Percentiles rank a stretch among this genome's conserved stretches.
Evolutionary conservation across 2,888 invertebrate genomes (phyloP).

Genomic region (Stictocephala bisonia): DNA sequence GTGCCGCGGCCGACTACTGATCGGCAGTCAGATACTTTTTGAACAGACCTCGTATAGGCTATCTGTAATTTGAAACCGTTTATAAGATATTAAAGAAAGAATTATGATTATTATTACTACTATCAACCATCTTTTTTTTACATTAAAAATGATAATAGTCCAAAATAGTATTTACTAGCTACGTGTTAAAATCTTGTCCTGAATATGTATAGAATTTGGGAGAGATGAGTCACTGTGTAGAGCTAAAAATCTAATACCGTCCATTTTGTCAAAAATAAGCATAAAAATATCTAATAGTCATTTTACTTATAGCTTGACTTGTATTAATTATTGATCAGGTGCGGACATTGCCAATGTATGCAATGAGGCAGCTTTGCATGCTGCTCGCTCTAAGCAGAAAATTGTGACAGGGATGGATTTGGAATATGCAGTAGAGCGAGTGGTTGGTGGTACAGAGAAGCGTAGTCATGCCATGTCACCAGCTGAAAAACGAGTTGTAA

Average conservation of each 20-base stretch:
- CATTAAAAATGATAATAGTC: too few relatives aligned
- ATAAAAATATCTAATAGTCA: neutral
- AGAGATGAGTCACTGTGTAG: neutral
- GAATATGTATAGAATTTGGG: too few relatives aligned
- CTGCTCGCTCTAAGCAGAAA: conserved; percentile 82
- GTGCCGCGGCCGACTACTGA: too few relatives aligned
- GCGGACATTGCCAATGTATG: conserved; percentile 99
- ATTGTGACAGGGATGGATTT: conserved; percentile 79
- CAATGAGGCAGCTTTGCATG: conserved; percentile 97
- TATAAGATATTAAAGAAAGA: too few relatives aligned
- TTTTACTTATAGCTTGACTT: neutral
- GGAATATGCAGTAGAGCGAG: conserved; percentile 94
- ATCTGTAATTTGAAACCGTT: too few relatives aligned
- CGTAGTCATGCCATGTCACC: conserved; percentile 79
- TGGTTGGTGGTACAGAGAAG: conserved; percentile 94
- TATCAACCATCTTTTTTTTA: too few relatives aligned
- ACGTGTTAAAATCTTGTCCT: too few relatives aligned
- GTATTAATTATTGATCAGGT: conserved; percentile 66
- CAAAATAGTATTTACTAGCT: too few relatives aligned
- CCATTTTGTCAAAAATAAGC: neutral
- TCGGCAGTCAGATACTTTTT: too few relatives aligned
- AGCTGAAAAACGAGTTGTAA: conserved; percentile 64
- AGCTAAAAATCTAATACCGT: neutral
- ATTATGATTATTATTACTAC: too few relatives aligned
- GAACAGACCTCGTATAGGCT: too few relatives aligned